Evolutionary conservation across 2,888 invertebrate genomes (phyloP).

Genomic region (Chorisops tibialis): DNA sequence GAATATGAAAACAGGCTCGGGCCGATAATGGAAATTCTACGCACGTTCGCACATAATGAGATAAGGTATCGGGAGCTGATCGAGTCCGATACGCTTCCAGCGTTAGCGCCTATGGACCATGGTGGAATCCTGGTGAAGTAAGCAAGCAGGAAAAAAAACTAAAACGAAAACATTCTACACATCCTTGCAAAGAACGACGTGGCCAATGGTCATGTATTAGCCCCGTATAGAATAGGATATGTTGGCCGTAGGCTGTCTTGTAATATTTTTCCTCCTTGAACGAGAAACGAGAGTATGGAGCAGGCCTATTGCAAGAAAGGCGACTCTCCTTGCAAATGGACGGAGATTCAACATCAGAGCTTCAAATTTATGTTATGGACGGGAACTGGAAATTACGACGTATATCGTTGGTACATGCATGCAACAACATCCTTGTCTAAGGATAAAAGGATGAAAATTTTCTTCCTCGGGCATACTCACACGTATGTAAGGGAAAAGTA

Average conservation of each 20-base stretch:
- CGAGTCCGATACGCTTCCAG: slow-evolving; percentile 32
- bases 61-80: slow-evolving; percentile 35
- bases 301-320: neutral
- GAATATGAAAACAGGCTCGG: slow-evolving; percentile 22
- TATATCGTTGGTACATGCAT: slow-evolving; percentile 13
- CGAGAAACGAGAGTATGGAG: neutral
- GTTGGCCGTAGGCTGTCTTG: slow-evolving; percentile 14
- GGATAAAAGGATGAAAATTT: slow-evolving; percentile 13
- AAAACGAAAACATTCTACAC: neutral
- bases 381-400: slow-evolving; percentile 8
- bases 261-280: neutral
- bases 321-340: slow-evolving; percentile 13
- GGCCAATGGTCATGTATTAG: slow-evolving; percentile 18
- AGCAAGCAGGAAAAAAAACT: neutral
- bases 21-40: slow-evolving; percentile 28
- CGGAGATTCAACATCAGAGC: slow-evolving; percentile 20
- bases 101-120: slow-evolving; percentile 9
- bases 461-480: too few relatives aligned
- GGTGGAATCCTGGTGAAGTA: neutral
- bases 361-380: slow-evolving; percentile 30
- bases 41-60: slow-evolving; percentile 35
- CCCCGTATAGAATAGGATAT: slow-evolving; percentile 4
- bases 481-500: too few relatives aligned
- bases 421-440: slow-evolving; percentile 13
- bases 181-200: slow-evolving; percentile 3